Evolutionary conservation across 2,888 invertebrate species (phyloP).

Genomic region (Callinectes sapidus): DNA sequence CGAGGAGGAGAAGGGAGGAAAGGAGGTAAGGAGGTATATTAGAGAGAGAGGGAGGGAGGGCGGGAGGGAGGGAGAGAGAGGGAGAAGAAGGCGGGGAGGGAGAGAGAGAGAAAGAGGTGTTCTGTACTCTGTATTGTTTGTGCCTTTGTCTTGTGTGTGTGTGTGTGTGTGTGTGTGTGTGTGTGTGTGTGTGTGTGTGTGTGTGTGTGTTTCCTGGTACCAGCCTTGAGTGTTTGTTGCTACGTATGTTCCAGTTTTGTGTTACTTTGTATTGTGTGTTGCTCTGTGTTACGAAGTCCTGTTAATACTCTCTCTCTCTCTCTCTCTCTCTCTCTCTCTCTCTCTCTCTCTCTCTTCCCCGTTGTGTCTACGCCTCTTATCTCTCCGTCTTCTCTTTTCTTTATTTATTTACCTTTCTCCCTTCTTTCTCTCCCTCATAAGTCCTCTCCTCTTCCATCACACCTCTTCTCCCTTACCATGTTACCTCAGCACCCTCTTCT

Average conservation of each 20-base stretch:
- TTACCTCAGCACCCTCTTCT: too few relatives aligned
- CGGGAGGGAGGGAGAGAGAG: neutral
- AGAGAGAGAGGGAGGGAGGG: conserved; percentile 8
- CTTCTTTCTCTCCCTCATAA: neutral
- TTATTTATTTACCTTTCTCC: neutral
- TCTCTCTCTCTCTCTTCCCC: neutral
- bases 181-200: conserved; percentile 1
- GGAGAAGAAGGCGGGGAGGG: neutral
- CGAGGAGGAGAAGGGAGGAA: neutral
- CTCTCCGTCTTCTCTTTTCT: neutral
- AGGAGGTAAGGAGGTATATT: neutral
- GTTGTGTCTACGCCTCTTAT: neutral
- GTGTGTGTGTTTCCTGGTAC: neutral
- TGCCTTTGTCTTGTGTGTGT: neutral
- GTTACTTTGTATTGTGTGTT: neutral
- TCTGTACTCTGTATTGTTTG: neutral
- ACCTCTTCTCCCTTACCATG: neutral
- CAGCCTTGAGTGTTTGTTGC: too few relatives aligned
- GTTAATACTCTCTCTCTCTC: neutral
- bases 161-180: neutral
- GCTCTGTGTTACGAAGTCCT: neutral
- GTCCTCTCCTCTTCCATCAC: neutral
- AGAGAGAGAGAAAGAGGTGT: neutral
- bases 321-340: neutral
- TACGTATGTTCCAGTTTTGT: neutral